phyloP scores from a whole-genome alignment of 2,113 vertebrate genomes.

The Chaenogobius annularis region DNA sequence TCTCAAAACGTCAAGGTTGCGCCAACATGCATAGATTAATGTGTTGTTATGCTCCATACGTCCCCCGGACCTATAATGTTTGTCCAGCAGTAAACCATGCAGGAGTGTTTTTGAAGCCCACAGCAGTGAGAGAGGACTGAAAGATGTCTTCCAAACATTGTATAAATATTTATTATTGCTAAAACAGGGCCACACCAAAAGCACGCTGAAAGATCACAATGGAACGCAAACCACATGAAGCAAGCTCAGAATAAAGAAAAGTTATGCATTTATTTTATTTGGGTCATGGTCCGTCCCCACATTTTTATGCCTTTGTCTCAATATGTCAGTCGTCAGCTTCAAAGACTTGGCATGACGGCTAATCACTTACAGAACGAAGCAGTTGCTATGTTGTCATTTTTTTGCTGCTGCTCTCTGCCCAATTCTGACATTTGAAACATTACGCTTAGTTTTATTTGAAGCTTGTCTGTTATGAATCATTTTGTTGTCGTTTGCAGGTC shows the following conservation, averaged over 20 bases:
- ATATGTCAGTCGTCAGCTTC: slow-evolving; percentile 56
- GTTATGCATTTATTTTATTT: slow-evolving; percentile 42
- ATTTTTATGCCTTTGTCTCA: slow-evolving; percentile 43
- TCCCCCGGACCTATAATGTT: slow-evolving; percentile 35
- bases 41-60: slow-evolving; percentile 35
- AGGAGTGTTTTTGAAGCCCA: slow-evolving; percentile 70
- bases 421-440: slow-evolving; percentile 41
- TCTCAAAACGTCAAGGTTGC: slow-evolving; percentile 32
- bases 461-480: slow-evolving; percentile 21
- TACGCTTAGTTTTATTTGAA: slow-evolving; percentile 39
- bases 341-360: slow-evolving; percentile 52
- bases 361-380: slow-evolving; percentile 51
- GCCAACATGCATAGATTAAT: slow-evolving; percentile 57
- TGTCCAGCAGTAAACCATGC: slow-evolving; percentile 59
- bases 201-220: slow-evolving; percentile 37
- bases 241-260: slow-evolving; percentile 48
- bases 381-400: slow-evolving; percentile 46
- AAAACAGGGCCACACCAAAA: slow-evolving; percentile 60
- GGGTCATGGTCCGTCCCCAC: slow-evolving; percentile 12
- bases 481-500: slow-evolving; percentile 12
- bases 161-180: slow-evolving; percentile 73
- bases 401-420: slow-evolving; percentile 30
- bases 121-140: slow-evolving; percentile 59
- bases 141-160: slow-evolving; percentile 46
- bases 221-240: slow-evolving; percentile 44